Evolutionary conservation across 2,888 invertebrate genomes (phyloP).

Genomic region (Apamea crenata): DNA sequence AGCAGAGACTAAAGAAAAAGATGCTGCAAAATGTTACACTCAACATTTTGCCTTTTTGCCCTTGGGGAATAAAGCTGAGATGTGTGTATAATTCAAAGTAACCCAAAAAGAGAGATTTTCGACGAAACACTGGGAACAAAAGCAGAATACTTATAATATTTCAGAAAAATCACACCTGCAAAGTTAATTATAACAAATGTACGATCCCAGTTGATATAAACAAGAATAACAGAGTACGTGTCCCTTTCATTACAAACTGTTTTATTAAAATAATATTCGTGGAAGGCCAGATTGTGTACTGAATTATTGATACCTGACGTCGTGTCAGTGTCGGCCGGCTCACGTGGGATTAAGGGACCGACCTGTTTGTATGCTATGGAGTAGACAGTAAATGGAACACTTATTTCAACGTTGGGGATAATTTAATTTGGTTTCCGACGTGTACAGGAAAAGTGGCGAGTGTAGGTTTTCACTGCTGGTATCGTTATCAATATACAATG

Average conservation of each 20-base stretch:
- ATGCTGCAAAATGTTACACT: not conserved
- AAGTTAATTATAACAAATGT: slow-evolving; percentile 34
- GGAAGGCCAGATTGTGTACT: slow-evolving; percentile 70
- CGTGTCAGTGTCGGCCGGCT: slow-evolving; percentile 57
- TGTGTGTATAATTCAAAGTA: slow-evolving; percentile 10
- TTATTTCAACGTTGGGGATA: not conserved
- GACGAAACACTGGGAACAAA: not conserved
- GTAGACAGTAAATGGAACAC: slow-evolving; percentile 12
- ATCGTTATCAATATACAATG: not conserved
- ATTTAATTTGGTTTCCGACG: too few relatives aligned
- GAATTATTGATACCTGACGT: slow-evolving; percentile 76
- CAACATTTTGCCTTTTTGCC: not conserved
- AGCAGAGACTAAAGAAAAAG: not conserved
- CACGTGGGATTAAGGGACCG: slow-evolving; percentile 65
- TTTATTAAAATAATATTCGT: slow-evolving; percentile 74
- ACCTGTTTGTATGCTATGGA: slow-evolving; percentile 22
- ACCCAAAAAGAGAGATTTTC: not conserved
- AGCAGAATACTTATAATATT: not conserved
- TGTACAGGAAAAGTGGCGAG: not conserved
- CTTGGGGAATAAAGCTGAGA: not conserved
- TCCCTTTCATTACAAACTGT: slow-evolving; percentile 60
- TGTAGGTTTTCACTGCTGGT: too few relatives aligned
- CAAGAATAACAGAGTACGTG: slow-evolving; percentile 57
- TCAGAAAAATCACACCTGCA: not conserved
- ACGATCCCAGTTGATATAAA: slow-evolving; percentile 8